Conservation (phyloP, 2,888 invertebrate genomes). For the Sinopyrophorus schimmeli region DNA sequence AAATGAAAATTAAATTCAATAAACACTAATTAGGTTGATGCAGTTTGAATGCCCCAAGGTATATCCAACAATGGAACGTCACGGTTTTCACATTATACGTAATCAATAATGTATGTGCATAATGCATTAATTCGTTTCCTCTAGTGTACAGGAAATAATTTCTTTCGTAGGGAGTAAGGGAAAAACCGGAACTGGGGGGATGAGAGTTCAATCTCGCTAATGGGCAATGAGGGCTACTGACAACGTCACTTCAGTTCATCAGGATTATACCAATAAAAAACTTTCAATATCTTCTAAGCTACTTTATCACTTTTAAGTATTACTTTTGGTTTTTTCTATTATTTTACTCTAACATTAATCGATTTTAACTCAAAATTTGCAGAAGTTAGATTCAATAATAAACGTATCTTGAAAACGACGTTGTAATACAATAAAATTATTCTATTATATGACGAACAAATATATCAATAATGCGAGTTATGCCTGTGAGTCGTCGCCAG, state of each 20-base stretch:
- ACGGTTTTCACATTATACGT: slow-evolving; percentile 60
- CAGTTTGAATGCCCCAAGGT: slow-evolving; percentile 23
- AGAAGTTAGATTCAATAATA: not conserved
- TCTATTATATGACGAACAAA: slow-evolving; percentile 12
- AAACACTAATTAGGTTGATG: slow-evolving; percentile 8
- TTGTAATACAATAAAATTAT: not conserved
- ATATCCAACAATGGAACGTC: slow-evolving; percentile 48
- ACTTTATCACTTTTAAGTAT: slow-evolving; percentile 26
- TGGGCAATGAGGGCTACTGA: slow-evolving; percentile 55
- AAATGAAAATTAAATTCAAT: slow-evolving; percentile 1
- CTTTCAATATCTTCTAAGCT: slow-evolving; percentile 43
- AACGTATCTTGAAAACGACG: not conserved
- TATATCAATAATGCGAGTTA: slow-evolving; percentile 36
- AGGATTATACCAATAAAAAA: slow-evolving; percentile 50
- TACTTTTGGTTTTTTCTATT: slow-evolving; percentile 12
- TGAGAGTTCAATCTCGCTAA: slow-evolving; percentile 63
- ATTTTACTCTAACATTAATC: slow-evolving; percentile 3
- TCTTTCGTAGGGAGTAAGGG: slow-evolving; percentile 51
- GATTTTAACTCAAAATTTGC: too few species aligned
- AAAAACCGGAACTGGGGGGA: slow-evolving; percentile 60
- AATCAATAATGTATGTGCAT: slow-evolving; percentile 55
- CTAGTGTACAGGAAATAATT: slow-evolving; percentile 53
- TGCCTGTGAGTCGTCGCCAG: slow-evolving; percentile 32
- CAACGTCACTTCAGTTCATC: slow-evolving; percentile 53
- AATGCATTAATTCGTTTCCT: slow-evolving; percentile 56